Base-by-base conservation (phyloP, 2,888 invertebrate species). In the Ennomos fuscantarius region DNA sequence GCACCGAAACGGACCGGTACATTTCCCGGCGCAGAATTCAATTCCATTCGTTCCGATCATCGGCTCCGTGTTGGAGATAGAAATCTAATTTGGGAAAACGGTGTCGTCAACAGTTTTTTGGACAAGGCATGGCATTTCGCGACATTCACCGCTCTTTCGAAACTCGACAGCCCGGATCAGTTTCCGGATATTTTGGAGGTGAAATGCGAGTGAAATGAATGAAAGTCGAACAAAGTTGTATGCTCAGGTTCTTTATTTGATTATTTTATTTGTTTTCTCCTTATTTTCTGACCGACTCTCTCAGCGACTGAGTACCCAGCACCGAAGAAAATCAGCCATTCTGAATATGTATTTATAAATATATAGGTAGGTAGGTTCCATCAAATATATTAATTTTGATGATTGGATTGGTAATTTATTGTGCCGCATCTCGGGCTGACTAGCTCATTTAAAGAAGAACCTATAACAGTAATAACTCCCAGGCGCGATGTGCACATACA, bases 41-140 rank as follows among this genome's bases (percentile, higher is more conserved):
- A 79, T 80, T 80, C 74, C 75, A 76, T 80, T 75, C 78, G 77
- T 79, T 79, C 79, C 81, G 79, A 80, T 79, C 76, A 80, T 78
- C 79, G 78, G 72, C 66, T 74, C 68, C 81, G 72, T 74, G 78
- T 76, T 79, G 70, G 69, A 75, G 73, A 79, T 79, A 79, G 80
- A 78, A 80, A 80, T 80, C 78, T 80, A 79, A 79, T 80, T 79
- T 76, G 69, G 73, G 70, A 65, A 77, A 79, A 76, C 72, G 79
- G 72, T 69, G 71, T 70, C 77, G 71, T 75, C 81, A 78, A 78
- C 77, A 72, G 72, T 76, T 80, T 72, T 80, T 78, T 74, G 72
- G 81, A 79, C 74, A 73, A 76, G 71, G 76, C 70, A 74, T 68
- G 71, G 74, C 61, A 62, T 65, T 65, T 57, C 51, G 58, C 57